These are phyloP conservation scores for Octodonta nipae DNA, from an alignment of 2,888 invertebrate species.

Conservation along the genomic window DNA sequence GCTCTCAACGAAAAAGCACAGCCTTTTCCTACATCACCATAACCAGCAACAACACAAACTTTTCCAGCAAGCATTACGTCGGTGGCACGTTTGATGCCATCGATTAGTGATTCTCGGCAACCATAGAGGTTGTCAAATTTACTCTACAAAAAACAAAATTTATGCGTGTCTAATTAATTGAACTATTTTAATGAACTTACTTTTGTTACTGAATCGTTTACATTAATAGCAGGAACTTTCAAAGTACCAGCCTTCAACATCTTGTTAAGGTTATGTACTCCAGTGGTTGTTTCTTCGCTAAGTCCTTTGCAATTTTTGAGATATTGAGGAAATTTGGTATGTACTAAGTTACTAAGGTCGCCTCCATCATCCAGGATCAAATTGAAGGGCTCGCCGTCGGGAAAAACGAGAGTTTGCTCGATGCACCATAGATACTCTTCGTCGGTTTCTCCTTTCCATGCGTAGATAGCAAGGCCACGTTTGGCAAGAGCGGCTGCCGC, in stretches of 20 bases:
- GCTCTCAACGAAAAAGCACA: conserved; percentile 90
- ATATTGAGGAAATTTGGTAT: conserved; percentile 78
- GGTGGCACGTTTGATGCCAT: conserved; percentile 97
- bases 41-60: conserved; percentile 96
- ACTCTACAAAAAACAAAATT: conserved; percentile 45
- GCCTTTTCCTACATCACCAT: conserved; percentile 99
- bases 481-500: conserved; percentile 98
- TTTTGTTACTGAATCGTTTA: conserved; percentile 98
- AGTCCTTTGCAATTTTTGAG: conserved; percentile 72
- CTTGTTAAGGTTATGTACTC: conserved; percentile 94
- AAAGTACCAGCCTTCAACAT: conserved; percentile 78
- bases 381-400: conserved; percentile 81
- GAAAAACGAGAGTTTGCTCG: conserved; percentile 85
- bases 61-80: conserved; percentile 99
- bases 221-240: conserved; percentile 93
- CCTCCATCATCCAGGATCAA: conserved; percentile 99
- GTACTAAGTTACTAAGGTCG: conserved; percentile 90
- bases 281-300: conserved; percentile 98
- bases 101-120: conserved; percentile 92
- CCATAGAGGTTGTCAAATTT: conserved; percentile 99
- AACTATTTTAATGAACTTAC: conserved; percentile 32
- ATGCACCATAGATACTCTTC: conserved; percentile 99
- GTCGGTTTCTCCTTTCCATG: conserved; percentile 99
- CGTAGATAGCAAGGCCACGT: conserved; percentile 86
- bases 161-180: not conserved